These are phyloP conservation scores for Callospermophilus lateralis DNA, from an alignment of 2,113 vertebrate species.

Conservation along the genomic window DNA sequence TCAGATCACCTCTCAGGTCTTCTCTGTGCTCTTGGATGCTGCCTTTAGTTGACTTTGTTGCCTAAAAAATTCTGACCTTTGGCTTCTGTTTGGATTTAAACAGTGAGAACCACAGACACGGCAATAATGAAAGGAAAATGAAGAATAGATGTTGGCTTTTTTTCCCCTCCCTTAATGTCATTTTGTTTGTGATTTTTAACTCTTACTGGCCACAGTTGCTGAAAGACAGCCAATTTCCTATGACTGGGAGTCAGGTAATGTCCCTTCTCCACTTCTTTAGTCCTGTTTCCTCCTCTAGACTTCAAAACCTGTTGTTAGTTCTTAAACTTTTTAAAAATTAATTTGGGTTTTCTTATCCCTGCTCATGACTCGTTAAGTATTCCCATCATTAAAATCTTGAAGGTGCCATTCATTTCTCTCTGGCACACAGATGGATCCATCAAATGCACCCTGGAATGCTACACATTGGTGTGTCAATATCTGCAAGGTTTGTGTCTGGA, in stretches of 20 bases:
- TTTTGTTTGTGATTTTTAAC: not conserved
- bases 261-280: not conserved
- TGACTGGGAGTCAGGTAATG: not conserved
- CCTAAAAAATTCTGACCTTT: not conserved
- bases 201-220: not conserved
- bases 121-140: not conserved
- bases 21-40: no score
- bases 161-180: not conserved
- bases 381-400: not conserved
- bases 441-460: not conserved
- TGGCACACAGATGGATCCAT: not conserved
- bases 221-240: no score
- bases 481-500: not conserved
- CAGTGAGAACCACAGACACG: not conserved
- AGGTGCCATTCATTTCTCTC: not conserved
- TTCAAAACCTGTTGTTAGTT: not conserved
- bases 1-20: not conserved
- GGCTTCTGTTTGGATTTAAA: not conserved
- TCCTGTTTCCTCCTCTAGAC: not conserved
- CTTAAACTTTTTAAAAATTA: not conserved
- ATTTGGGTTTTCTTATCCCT: not conserved
- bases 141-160: not conserved
- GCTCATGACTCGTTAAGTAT: not conserved
- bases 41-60: not conserved
- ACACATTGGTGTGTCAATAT: not conserved